Percentiles rank a stretch among this genome's conserved stretches.
These are phyloP conservation scores for Abrostola triplasia DNA, from an alignment of 2,888 invertebrate genomes.

Conservation along the genomic window DNA sequence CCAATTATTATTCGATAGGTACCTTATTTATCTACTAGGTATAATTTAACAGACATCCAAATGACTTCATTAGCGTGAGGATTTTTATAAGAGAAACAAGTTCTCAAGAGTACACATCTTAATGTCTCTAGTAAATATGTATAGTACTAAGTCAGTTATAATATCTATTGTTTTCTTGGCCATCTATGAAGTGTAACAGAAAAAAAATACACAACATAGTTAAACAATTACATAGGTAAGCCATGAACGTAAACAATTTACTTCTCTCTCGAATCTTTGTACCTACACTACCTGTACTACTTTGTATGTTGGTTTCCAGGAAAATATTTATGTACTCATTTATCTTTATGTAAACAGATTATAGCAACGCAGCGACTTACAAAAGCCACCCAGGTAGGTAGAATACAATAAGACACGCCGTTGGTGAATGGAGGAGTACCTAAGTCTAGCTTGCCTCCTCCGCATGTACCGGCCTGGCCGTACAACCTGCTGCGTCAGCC, in stretches of 20 bases:
- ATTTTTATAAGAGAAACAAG: not conserved
- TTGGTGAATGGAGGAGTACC: constrained; percentile 55
- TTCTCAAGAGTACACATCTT: not conserved
- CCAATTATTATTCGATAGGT: not conserved
- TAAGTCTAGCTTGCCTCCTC: constrained; percentile 46
- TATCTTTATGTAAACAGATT: too few relatives aligned
- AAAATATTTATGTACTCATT: too few relatives aligned
- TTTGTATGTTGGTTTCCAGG: too few relatives aligned
- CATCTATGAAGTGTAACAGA: not conserved
- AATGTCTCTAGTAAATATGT: not conserved
- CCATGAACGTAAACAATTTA: not conserved
- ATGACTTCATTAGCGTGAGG: constrained; percentile 4
- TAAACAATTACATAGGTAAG: too few relatives aligned
- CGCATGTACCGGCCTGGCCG: constrained; percentile 42
- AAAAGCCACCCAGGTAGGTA: constrained; percentile 6
- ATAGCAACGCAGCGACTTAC: not conserved
- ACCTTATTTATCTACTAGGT: too few relatives aligned
- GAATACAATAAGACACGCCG: constrained; percentile 11
- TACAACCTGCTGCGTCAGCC: constrained; percentile 57
- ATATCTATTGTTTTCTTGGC: not conserved
- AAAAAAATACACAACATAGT: not conserved
- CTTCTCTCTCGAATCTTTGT: not conserved
- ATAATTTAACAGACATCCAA: not conserved
- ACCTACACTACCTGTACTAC: too few relatives aligned
- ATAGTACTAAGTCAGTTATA: not conserved